phyloP scores from a whole-genome alignment of 2,797 vertebrate species.

The Bufotes viridis region DNA sequence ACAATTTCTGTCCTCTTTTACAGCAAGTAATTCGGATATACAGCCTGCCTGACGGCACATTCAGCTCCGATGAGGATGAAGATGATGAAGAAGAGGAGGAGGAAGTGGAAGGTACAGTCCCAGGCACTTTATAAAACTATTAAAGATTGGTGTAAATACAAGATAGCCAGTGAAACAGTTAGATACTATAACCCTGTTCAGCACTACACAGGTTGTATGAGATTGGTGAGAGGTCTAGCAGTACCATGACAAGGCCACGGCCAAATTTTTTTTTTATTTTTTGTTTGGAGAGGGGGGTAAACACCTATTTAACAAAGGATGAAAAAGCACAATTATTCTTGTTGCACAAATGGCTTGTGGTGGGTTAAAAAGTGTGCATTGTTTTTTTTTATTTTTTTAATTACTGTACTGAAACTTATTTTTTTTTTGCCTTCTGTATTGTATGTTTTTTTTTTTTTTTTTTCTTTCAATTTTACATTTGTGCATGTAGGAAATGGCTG shows the following conservation, averaged over 20 bases:
- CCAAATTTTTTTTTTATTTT: not conserved
- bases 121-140: not conserved
- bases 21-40: constrained; percentile 97
- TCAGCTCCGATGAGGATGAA: constrained; percentile 96
- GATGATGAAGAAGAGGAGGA: constrained; percentile 98
- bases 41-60: constrained; percentile 96
- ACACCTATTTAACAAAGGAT: not conserved
- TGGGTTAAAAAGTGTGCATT: not conserved
- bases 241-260: not conserved
- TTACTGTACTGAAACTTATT: too few relatives aligned
- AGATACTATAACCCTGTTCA: too few relatives aligned
- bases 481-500: not conserved
- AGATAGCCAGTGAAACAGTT: too few relatives aligned
- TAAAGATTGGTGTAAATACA: too few relatives aligned
- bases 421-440: too few relatives aligned
- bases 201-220: too few relatives aligned
- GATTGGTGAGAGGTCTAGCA: not conserved
- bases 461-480: not conserved
- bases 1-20: not conserved
- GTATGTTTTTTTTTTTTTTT: too few relatives aligned
- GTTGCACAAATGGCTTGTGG: not conserved
- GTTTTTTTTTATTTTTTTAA: too few relatives aligned
- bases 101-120: constrained; percentile 72
- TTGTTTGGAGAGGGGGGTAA: not conserved
- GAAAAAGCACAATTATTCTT: not conserved